Base-by-base conservation (phyloP, 2,797 vertebrate genomes). In the Uromys caudimaculatus region DNA sequence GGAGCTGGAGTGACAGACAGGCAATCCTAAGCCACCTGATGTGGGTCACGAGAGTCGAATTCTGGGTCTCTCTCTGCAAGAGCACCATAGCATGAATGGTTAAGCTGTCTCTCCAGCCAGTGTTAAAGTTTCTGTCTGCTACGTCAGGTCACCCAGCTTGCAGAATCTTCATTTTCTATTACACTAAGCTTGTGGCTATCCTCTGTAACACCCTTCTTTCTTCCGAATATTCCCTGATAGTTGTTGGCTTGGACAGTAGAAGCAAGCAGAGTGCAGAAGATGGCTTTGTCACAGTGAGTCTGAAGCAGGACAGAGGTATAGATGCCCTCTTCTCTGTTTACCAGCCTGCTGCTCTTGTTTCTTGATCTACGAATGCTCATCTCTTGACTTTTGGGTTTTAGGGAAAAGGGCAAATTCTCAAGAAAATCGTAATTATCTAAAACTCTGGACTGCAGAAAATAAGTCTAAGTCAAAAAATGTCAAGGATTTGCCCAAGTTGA, bases 231-330 rank as follows among this genome's bases (percentile, higher is more conserved):
- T 75, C 97, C 88, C 84, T 13, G 64, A 73, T 41, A 98, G 98
- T 98, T 93, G 97, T 98, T 99, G 99, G 99, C 29, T 97, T 99
- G 10, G 99, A 99, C 75, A 98, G 99, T 95, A 99, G 99, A 97
- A 98, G 96, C 98, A 99, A 99, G 95, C 98, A 96, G 56, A 99
- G 99, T 85, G 97, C 98, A 90, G 99, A 99, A 1, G 99, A 99
- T 41, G 99, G 99, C 62, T 99, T 99, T 94, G 99, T 99, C 92
- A 99, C 99, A 83, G 99, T 99, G 97, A 99, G 99, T 75, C 99
- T 99, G 95, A 99, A 99, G 98, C 99, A 98, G 4, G 99, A 99
- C 96, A 99, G 99, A 99, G 99, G 99, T 99, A 98, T 89, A 90
- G 16, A 29, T 23, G 23, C 54, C 69, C 10, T 19, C 75, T 92